Base-by-base conservation (phyloP, 2,888 invertebrate species). In the Rhimphoctona megacephalus region DNA sequence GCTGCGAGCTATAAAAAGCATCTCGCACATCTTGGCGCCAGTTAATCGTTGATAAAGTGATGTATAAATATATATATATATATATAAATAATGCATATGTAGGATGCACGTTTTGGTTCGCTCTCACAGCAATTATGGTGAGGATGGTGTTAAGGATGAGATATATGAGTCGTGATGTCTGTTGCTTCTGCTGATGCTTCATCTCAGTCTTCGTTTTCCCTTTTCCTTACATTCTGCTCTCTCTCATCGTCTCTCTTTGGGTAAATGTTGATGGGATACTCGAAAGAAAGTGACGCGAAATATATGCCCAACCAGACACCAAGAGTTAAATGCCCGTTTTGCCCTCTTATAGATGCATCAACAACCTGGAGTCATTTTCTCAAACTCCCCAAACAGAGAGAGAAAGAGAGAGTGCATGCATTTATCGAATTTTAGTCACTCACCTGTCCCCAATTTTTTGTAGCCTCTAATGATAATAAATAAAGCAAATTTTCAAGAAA, bases 61-160 rank as follows among this genome's bases (percentile, higher is more conserved):
- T 80, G 79, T 61, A 67, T 54, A 67, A 46, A 61, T 80, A 67
- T 80, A 52, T 64, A 61, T 80, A 67, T 80, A 52, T 64, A 52
- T 67, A 64, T 52, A 36, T 49, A 57, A 57, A 57, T 57, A 57
- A 57, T 57, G 25, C 57, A 57, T 57, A 57, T 57, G 57, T 57
- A 30, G 25, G 70, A 70, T 70, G 70, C 70, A 57, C 49, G 67
- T 70, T 66, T 52, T 76, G 64, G 72, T 30, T 72, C 77, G 77
- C 85, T 85, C 85, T 85, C 85, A 85, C 85, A 85, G 85, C 85
- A 85, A 85, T 85, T 85, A 85, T 78, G 72, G 77, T 36, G 81
- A 85, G 81, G 81, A 85, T 85, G 81, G 81, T 81, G 85, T 73
- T 81, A 81, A 81, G 85, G 81, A 85, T 81, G 85, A 85, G 85